A percentile compares a stretch with the other conserved stretches of the same genome.
These are phyloP conservation scores for Troilus luridus DNA, from an alignment of 2,888 invertebrate species.

Conservation along the genomic window DNA sequence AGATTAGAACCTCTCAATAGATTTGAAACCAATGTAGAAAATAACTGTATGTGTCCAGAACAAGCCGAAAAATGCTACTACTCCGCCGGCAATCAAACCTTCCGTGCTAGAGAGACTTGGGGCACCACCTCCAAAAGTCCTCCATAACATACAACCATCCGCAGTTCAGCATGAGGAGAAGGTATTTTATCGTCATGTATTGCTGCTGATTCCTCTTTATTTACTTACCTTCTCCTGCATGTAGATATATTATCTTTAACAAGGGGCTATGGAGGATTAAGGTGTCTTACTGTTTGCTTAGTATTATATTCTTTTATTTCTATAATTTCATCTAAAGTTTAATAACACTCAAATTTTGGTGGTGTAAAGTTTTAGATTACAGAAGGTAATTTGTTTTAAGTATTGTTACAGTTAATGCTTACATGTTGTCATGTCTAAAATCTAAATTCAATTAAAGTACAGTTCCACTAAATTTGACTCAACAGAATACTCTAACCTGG, in stretches of 20 bases:
- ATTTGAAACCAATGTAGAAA: conserved; percentile 30
- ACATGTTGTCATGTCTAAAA: background rate
- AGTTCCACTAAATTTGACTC: no score
- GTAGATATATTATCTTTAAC: conserved; percentile 36
- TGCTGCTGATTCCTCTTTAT: conserved; percentile 42
- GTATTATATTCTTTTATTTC: background rate
- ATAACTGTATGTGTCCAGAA: conserved; percentile 60
- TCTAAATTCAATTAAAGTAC: no score
- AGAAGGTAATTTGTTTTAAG: background rate
- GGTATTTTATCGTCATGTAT: conserved; percentile 59
- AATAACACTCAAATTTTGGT: background rate
- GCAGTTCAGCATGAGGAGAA: conserved; percentile 64
- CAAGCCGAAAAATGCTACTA: conserved; percentile 63
- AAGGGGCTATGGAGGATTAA: conserved; percentile 19
- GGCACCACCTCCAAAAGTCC: conserved; percentile 66
- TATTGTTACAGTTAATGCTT: background rate
- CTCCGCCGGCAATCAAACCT: conserved; percentile 64
- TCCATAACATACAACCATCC: conserved; percentile 64
- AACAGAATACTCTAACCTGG: no score
- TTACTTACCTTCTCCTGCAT: conserved; percentile 46
- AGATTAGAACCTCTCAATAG: conserved; percentile 67
- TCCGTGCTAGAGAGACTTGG: conserved; percentile 73
- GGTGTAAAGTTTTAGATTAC: background rate
- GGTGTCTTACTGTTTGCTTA: conserved; percentile 11
- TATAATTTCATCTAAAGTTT: background rate